A percentile compares a stretch with the other conserved stretches of the same genome.
Conservation (phyloP, 2,113 vertebrate genomes). For the Cephalophus harveyi region DNA sequence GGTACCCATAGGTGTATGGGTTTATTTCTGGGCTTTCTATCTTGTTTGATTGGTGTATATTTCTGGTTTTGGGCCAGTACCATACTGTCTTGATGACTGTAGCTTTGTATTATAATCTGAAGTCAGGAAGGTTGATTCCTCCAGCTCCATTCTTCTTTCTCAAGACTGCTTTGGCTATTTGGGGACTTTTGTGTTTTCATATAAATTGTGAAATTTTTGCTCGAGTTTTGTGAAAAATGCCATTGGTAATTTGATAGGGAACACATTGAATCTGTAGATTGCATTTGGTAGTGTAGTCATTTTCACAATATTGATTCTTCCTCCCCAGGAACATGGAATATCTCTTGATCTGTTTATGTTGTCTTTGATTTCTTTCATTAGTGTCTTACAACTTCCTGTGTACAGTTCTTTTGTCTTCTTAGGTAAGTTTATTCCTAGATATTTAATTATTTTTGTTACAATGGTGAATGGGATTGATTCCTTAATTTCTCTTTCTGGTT, state of each 20-base stretch:
- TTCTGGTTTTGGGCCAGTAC: background rate
- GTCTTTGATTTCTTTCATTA: background rate
- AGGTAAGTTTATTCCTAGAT: background rate
- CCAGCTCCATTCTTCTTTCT: background rate
- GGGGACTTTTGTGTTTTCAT: background rate
- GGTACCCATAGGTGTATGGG: background rate
- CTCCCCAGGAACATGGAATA: background rate
- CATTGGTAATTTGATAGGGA: background rate
- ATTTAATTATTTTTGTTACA: background rate
- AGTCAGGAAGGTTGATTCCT: background rate
- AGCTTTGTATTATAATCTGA: background rate
- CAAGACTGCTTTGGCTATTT: background rate
- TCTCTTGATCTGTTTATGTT: background rate
- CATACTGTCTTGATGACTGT: background rate
- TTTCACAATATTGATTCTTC: background rate
- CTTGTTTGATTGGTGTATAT: background rate
- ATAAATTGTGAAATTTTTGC: background rate
- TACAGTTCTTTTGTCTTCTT: background rate
- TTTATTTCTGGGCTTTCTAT: background rate
- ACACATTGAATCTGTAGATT: background rate
- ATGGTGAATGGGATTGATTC: background rate
- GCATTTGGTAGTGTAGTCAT: background rate
- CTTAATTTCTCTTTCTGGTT: background rate
- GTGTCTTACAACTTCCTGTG: background rate
- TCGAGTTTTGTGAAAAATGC: background rate